Evolutionary conservation across 2,113 vertebrate species (phyloP).

Genomic region (Taurulus bubalis): DNA sequence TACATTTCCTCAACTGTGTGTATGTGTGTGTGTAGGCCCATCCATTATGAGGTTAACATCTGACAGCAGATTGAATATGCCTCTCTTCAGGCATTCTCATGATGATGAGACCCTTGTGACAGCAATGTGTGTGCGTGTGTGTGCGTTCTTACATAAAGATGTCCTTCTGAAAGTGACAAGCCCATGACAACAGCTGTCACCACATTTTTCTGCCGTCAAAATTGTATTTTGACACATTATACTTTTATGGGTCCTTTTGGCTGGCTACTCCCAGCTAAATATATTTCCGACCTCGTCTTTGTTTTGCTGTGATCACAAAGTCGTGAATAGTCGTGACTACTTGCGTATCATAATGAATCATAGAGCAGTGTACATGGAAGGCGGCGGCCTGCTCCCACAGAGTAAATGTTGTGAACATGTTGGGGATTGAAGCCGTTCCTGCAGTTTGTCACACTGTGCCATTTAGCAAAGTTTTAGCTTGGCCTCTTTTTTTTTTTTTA

Average conservation of each 20-base stretch:
- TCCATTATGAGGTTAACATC: constrained; percentile 53
- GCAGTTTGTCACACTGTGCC: constrained; percentile 5
- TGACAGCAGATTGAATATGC: constrained; percentile 41
- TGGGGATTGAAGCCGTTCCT: constrained; percentile 13
- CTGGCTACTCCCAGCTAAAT: not conserved
- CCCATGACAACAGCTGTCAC: constrained; percentile 33
- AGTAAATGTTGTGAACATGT: not conserved
- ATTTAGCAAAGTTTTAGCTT: constrained; percentile 20
- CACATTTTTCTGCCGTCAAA: constrained; percentile 10
- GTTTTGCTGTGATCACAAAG: not conserved
- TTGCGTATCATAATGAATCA: not conserved
- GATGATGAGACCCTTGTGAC: constrained; percentile 45
- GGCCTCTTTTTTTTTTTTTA: not conserved
- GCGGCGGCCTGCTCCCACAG: not conserved
- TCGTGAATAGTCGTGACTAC: not conserved
- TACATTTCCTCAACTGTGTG: constrained; percentile 32
- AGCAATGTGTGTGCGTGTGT: not conserved
- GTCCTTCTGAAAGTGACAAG: constrained; percentile 39
- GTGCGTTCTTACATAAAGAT: constrained; percentile 29
- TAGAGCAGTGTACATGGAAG: not conserved
- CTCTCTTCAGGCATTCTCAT: constrained; percentile 41
- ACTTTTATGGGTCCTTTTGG: not conserved
- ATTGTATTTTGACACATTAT: constrained; percentile 11
- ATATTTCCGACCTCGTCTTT: not conserved
- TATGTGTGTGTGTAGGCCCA: not conserved